Percentiles rank a stretch among this genome's conserved stretches.
These are phyloP conservation scores for Sylvia borin DNA, from an alignment of 2,797 vertebrate species.

Conservation along the genomic window DNA sequence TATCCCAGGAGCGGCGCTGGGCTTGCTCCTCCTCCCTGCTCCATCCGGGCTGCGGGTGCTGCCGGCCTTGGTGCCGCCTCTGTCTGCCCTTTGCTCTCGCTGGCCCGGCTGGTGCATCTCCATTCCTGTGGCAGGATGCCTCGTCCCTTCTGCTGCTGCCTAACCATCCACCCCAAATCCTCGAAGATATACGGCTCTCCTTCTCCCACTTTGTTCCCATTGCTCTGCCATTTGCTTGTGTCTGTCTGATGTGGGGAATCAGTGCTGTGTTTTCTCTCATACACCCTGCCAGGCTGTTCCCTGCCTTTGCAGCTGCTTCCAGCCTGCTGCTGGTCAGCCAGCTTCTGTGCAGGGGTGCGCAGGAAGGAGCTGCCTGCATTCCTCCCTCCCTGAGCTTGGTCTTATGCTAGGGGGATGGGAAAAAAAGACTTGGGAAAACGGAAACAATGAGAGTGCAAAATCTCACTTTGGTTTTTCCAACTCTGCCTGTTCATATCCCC, in stretches of 20 bases:
- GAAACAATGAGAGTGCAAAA: neutral
- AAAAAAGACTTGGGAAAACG: neutral
- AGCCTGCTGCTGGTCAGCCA: neutral
- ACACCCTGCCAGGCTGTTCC: neutral
- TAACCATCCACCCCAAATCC: rapidly evolving
- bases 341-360: neutral
- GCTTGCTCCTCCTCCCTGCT: conserved; percentile 1
- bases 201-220: rapidly evolving
- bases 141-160: neutral
- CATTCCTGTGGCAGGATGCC: neutral
- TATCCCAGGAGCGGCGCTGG: neutral
- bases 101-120: neutral
- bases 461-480: neutral
- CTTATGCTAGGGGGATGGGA: neutral
- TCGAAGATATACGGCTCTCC: neutral
- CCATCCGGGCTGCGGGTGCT: neutral
- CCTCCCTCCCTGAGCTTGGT: neutral
- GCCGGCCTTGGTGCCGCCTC: neutral
- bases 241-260: rapidly evolving
- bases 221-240: rapidly evolving
- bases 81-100: conserved; percentile 40
- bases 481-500: neutral
- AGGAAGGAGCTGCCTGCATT: neutral
- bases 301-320: neutral
- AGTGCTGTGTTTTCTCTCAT: rapidly evolving